Conservation (phyloP, 2,888 invertebrate species). For the Drosophila cognata region DNA sequence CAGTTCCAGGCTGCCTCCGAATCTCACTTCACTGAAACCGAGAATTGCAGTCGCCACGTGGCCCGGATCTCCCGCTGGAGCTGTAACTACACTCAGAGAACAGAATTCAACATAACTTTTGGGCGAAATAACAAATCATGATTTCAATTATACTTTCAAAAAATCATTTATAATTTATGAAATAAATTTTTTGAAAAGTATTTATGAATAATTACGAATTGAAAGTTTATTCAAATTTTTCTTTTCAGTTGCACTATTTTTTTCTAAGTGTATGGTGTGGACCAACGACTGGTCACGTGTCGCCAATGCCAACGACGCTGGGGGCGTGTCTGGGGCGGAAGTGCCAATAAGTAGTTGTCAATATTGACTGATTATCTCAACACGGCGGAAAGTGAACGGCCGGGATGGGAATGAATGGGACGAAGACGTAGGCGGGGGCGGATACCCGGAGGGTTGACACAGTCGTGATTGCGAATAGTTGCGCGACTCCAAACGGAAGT, state of each 20-base stretch:
- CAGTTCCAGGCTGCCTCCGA: conserved; percentile 2
- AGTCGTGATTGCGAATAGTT: conserved; percentile 73
- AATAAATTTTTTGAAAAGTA: background rate
- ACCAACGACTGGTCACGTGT: conserved; percentile 52
- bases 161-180: background rate
- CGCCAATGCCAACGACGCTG: conserved; percentile 35
- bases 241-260: background rate
- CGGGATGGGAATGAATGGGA: background rate
- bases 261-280: conserved; percentile 14
- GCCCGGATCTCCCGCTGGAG: conserved; percentile 33
- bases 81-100: conserved; percentile 7
- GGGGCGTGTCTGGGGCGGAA: conserved; percentile 65
- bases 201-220: background rate
- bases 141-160: background rate
- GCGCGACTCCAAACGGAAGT: conserved; percentile 66
- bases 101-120: background rate
- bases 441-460: conserved; percentile 21
- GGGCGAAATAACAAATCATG: background rate
- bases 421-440: background rate
- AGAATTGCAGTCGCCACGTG: conserved; percentile 53
- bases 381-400: conserved; percentile 47
- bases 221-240: background rate
- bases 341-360: conserved; percentile 84
- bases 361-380: conserved; percentile 84
- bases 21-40: background rate